A percentile compares a stretch with the other conserved stretches of the same genome.
Evolutionary conservation across 1,140 invertebrate species (phyloP).

Genomic region (Pectinophora gossypiella): DNA sequence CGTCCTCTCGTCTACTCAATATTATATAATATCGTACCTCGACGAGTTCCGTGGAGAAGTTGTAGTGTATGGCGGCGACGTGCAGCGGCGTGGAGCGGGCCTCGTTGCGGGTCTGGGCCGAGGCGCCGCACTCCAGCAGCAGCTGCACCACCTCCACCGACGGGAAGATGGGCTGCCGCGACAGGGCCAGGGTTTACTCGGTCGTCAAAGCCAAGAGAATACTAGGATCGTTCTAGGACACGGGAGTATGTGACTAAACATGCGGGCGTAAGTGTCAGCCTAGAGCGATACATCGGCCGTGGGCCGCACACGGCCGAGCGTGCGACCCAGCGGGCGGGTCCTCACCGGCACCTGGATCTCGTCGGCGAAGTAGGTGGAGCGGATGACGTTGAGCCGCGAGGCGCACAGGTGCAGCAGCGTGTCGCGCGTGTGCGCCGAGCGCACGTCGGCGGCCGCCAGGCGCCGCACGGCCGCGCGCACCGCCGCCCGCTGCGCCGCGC

Average conservation of each 20-base stretch:
- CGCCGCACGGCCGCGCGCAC: background rate
- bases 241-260: too few species aligned
- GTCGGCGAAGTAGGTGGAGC: slow-evolving; percentile 85
- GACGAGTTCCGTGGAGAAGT: slow-evolving; percentile 82
- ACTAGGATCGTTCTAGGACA: too few species aligned
- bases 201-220: too few species aligned
- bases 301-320: too few species aligned
- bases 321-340: too few species aligned
- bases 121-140: slow-evolving; percentile 85
- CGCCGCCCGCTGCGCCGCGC: slow-evolving; percentile 9
- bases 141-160: slow-evolving; percentile 80
- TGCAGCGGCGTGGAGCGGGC: slow-evolving; percentile 85
- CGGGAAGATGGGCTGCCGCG: slow-evolving; percentile 84
- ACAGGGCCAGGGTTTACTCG: too few species aligned
- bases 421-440: slow-evolving; percentile 83
- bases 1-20: too few species aligned
- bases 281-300: too few species aligned
- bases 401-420: slow-evolving; percentile 88
- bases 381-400: slow-evolving; percentile 86
- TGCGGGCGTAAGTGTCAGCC: too few species aligned
- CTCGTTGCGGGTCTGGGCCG: slow-evolving; percentile 86
- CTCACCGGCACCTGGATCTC: slow-evolving; percentile 76
- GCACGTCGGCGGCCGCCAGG: slow-evolving; percentile 77
- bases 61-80: slow-evolving; percentile 83
- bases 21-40: too few species aligned